Conservation (phyloP, 2,797 vertebrate genomes). For the Luscinia megarhynchos region DNA sequence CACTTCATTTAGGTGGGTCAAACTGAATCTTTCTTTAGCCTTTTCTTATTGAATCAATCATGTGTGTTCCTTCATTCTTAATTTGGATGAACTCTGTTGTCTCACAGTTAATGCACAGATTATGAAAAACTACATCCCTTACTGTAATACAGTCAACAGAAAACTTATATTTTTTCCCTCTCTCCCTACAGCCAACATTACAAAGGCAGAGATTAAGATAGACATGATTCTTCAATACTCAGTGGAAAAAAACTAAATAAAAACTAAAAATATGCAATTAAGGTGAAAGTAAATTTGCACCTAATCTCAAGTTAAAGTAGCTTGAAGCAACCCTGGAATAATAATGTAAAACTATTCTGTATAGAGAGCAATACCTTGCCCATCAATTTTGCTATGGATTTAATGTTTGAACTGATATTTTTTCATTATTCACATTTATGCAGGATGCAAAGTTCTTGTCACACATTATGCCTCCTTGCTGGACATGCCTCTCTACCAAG, state of each 20-base stretch:
- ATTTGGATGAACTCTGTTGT: not conserved
- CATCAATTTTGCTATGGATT: not conserved
- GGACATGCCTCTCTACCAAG: not conserved
- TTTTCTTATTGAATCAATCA: not conserved
- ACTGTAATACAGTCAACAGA: not conserved
- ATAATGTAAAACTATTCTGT: not conserved
- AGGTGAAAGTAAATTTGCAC: not conserved
- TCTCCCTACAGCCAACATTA: not conserved
- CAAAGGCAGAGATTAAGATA: rapidly evolving
- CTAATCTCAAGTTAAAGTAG: not conserved
- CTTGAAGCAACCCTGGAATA: not conserved
- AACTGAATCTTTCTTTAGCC: not conserved
- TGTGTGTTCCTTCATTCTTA: not conserved
- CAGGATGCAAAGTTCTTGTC: not conserved
- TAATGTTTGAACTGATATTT: not conserved
- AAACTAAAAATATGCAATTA: not conserved
- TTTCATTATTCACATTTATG: not conserved
- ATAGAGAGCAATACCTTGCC: not conserved
- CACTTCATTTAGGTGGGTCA: not conserved
- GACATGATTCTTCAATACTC: not conserved
- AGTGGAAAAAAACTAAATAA: not conserved
- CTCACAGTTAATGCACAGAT: not conserved
- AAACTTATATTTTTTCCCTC: not conserved
- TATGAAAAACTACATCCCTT: not conserved
- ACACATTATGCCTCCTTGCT: not conserved